Base-by-base conservation (phyloP, 2,888 invertebrate species). In the Ariolimax columbianus region DNA sequence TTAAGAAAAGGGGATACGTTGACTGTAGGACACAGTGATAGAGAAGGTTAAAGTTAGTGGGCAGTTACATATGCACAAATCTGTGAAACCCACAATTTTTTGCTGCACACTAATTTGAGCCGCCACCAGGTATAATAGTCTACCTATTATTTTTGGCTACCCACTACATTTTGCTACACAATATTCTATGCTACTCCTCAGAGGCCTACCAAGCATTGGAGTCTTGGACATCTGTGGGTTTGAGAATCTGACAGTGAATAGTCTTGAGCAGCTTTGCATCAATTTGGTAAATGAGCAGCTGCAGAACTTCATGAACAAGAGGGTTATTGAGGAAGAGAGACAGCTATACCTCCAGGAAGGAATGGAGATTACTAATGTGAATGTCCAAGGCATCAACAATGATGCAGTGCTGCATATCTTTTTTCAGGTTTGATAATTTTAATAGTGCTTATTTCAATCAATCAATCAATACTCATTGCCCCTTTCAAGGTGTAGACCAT, bases 221-320 rank as follows among this genome's bases (percentile, higher is more conserved):
- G 91, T 93, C 51, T 87, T 93, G 38, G 93, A 93, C 82, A 92
- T 93, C 70, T 92, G 92, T 75, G 93, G 93, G 4, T 93, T 93
- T 88, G 93, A 93, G 87, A 91, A 91, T 83, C 87, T 92, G 30
- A 66, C 85, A 26, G 63, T 80, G 6, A 93, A 93, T 88, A 90
- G 92, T 77, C 90, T 93, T 79, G 93, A 93, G 83, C 93, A 93
- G 85, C 85, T 93, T 80, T 91, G 91, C 81, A 93, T 93, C 77
- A 93, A 93, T 84, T 80, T 92, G 47, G 90, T 91, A 43, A 93
- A 92, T 85, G 93, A 93, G 79, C 89, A 90, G 51, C 89, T 93
- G 36, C 91, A 91, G 84, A 89, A 84, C 77, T 91, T 91, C 85
- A 91, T 91, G 90, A 91, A 91, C 84, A 79, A 87, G 9, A 83